phyloP scores from a whole-genome alignment of 2,113 vertebrate species.

The Melanostigma gelatinosum region DNA sequence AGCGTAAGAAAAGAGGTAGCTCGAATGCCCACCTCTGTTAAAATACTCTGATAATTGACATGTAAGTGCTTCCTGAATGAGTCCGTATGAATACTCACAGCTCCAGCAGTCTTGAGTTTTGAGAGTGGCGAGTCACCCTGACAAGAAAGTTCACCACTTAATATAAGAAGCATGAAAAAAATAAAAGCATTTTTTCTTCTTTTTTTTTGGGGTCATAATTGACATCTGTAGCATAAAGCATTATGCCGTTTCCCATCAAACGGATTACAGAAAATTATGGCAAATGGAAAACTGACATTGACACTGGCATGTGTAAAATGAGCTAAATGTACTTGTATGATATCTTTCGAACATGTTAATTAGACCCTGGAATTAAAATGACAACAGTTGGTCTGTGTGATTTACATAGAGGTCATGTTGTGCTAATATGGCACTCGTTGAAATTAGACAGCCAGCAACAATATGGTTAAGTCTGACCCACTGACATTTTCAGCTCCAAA shows the following conservation, averaged over 20 bases:
- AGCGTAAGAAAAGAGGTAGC: neutral
- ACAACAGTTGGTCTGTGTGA: constrained; percentile 78
- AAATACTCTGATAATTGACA: constrained; percentile 35
- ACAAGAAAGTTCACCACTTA: constrained; percentile 46
- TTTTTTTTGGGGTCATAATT: constrained; percentile 42
- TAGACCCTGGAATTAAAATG: constrained; percentile 78
- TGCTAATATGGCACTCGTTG: constrained; percentile 88
- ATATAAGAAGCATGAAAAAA: constrained; percentile 34
- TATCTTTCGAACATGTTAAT: constrained; percentile 76
- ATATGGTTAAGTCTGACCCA: constrained; percentile 88
- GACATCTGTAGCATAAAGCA: constrained; percentile 29
- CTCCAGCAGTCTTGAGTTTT: constrained; percentile 30
- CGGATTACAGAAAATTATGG: constrained; percentile 45
- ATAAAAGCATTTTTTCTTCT: constrained; percentile 29
- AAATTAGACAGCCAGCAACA: constrained; percentile 86
- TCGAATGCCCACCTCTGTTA: neutral
- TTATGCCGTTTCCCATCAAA: constrained; percentile 32
- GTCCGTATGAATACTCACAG: constrained; percentile 14
- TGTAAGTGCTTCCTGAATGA: constrained; percentile 22
- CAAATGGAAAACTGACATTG: constrained; percentile 58
- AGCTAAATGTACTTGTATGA: constrained; percentile 74
- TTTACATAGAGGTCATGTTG: constrained; percentile 90
- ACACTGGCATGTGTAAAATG: constrained; percentile 69
- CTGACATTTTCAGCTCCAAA: constrained; percentile 90
- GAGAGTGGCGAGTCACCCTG: constrained; percentile 27